phyloP scores from a whole-genome alignment of 1,140 invertebrate species.

The Cataglyphis hispanica region DNA sequence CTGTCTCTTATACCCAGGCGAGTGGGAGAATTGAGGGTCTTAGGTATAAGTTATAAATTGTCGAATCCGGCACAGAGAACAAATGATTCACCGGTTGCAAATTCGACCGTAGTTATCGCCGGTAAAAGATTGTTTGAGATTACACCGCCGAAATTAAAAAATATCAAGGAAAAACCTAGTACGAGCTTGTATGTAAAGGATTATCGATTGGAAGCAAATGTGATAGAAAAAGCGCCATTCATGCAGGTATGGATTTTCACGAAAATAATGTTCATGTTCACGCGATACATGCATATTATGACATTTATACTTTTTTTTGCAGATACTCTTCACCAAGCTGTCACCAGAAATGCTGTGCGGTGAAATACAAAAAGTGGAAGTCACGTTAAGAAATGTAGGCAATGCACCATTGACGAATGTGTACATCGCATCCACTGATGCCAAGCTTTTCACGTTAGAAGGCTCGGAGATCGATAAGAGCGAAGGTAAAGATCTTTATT shows the following conservation, averaged over 20 bases:
- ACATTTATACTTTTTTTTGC: constrained; percentile 69
- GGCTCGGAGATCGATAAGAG: constrained; percentile 80
- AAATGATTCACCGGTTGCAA: constrained; percentile 78
- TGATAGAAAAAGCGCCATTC: constrained; percentile 90
- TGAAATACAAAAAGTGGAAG: constrained; percentile 90
- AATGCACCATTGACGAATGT: constrained; percentile 89
- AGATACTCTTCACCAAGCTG: constrained; percentile 91
- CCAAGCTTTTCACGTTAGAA: constrained; percentile 89
- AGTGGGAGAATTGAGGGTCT: constrained; percentile 80
- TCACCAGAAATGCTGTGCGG: constrained; percentile 90
- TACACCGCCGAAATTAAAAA: constrained; percentile 84
- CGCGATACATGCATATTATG: not conserved
- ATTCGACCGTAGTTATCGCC: constrained; percentile 84
- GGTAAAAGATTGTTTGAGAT: constrained; percentile 89
- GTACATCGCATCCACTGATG: constrained; percentile 89
- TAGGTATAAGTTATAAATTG: constrained; percentile 81
- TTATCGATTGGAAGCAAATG: constrained; percentile 89
- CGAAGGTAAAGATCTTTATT: constrained; percentile 81
- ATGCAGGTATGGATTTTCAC: constrained; percentile 88
- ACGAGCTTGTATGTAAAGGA: constrained; percentile 86
- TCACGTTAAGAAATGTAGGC: constrained; percentile 91
- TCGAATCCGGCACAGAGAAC: constrained; percentile 79
- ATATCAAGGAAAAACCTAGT: constrained; percentile 84
- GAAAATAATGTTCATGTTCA: not conserved
- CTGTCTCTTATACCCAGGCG: constrained; percentile 79